phyloP scores from a whole-genome alignment of 2,888 invertebrate genomes.

The Cheilosia soror region DNA sequence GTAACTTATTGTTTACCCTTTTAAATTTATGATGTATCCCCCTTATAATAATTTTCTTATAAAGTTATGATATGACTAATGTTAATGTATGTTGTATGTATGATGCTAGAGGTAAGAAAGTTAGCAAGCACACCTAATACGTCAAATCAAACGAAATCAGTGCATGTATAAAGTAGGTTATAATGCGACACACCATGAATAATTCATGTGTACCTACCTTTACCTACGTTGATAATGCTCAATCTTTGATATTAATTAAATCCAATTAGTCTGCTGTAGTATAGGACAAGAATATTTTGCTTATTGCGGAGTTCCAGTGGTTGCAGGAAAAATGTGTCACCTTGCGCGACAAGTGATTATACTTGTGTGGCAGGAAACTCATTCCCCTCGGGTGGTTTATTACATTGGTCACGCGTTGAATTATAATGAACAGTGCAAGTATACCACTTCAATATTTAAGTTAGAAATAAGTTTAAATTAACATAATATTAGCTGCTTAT shows the following conservation, averaged over 20 bases:
- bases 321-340: constrained; percentile 24
- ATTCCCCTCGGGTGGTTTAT: constrained; percentile 10
- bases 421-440: constrained; percentile 31
- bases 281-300: constrained; percentile 9
- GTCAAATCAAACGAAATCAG: neutral
- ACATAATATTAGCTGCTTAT: constrained; percentile 23
- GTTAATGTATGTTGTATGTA: neutral
- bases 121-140: neutral
- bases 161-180: constrained; percentile 17
- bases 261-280: constrained; percentile 31
- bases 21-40: neutral
- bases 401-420: constrained; percentile 53
- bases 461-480: neutral
- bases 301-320: constrained; percentile 6
- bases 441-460: neutral
- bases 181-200: constrained; percentile 16
- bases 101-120: too few relatives aligned
- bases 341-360: constrained; percentile 29
- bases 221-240: neutral
- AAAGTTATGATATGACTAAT: neutral
- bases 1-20: neutral
- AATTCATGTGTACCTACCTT: constrained; percentile 19
- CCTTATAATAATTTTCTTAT: neutral
- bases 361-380: neutral
- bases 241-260: constrained; percentile 34